phyloP scores from a whole-genome alignment of 2,888 invertebrate genomes.

The Desoria tigrina region DNA sequence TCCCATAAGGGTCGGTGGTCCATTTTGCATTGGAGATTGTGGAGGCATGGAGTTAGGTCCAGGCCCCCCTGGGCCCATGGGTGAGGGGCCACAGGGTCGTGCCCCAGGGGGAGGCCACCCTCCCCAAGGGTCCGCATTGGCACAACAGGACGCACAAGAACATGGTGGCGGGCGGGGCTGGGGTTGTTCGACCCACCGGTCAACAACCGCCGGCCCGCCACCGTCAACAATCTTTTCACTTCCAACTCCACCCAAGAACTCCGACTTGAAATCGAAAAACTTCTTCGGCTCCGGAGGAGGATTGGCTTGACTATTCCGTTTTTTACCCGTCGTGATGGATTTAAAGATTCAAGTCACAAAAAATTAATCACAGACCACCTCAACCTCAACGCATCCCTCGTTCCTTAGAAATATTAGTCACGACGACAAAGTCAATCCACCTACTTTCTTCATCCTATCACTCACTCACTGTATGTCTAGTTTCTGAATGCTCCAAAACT shows the following conservation, averaged over 20 bases:
- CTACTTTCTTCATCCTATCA: too few species aligned
- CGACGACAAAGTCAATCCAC: too few species aligned
- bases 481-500: too few species aligned
- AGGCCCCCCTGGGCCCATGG: conserved; percentile 44
- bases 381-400: conserved; percentile 5
- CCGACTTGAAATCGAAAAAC: conserved; percentile 53
- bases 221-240: conserved; percentile 52
- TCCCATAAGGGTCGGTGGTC: conserved; percentile 54
- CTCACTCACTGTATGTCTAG: too few species aligned
- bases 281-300: conserved; percentile 51
- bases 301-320: conserved; percentile 51
- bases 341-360: background rate
- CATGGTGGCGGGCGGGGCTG: conserved; percentile 56
- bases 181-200: conserved; percentile 62
- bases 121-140: conserved; percentile 54
- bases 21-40: conserved; percentile 52
- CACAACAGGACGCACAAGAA: conserved; percentile 53
- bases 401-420: too few species aligned
- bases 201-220: conserved; percentile 56
- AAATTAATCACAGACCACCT: background rate
- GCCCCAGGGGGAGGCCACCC: conserved; percentile 43
- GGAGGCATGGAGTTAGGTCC: conserved; percentile 52
- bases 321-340: conserved; percentile 53
- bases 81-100: conserved; percentile 52
- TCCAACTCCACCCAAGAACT: conserved; percentile 53